Evolutionary conservation across 2,797 vertebrate genomes (phyloP), one percentile per base, ranked within the genome.

Genomic region (Lagodon rhomboides): DNA sequence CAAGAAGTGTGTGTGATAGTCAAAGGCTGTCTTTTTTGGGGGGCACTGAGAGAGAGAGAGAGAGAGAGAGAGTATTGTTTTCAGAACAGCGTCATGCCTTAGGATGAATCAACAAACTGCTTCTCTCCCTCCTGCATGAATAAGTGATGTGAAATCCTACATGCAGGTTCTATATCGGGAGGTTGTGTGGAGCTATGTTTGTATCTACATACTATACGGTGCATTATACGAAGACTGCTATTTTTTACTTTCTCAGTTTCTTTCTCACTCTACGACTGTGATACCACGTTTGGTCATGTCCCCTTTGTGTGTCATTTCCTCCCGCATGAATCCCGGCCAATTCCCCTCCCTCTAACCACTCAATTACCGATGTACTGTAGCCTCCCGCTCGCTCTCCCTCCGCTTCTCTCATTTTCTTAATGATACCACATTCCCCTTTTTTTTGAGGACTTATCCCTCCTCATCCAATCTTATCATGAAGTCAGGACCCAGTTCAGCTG

Each of bases 1-100:
- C 51, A 67, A 73, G 78, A 84, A 90, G 91, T 82, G 76, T 87
- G 81, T 80, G 84, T 44, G 79, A 90, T 86, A 82, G 87, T 82
- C 63, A 76, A 79, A 83, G 64, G 55, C 68, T 76, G 49, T 44
- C 16, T 80, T 65, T 81, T 80, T 49, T 73, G 8, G 34, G 17
- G 4, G 43, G 38, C 9, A 10, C 34, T 38, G 38, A 3, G 30
- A 30, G 30, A 30, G 30, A 38, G 34, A 34, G 34, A 34, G 34
- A 3, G 58, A 46, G 43, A 15, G 50, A 3, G 61, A 12, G 56
- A n/a, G 70, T 16, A 23, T 51, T 61, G 68, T 58, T 78, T 65
- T 16, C 54, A 66, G 61, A 69, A 54, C 73, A n/a, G 41, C 44
- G 54, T 64, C n/a, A 65, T 23, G 61, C 59, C 62, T 65, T 30